Percentiles rank a stretch among this genome's conserved stretches.
phyloP scores from a whole-genome alignment of 2,888 invertebrate genomes.

The Asteroscopus sphinx region DNA sequence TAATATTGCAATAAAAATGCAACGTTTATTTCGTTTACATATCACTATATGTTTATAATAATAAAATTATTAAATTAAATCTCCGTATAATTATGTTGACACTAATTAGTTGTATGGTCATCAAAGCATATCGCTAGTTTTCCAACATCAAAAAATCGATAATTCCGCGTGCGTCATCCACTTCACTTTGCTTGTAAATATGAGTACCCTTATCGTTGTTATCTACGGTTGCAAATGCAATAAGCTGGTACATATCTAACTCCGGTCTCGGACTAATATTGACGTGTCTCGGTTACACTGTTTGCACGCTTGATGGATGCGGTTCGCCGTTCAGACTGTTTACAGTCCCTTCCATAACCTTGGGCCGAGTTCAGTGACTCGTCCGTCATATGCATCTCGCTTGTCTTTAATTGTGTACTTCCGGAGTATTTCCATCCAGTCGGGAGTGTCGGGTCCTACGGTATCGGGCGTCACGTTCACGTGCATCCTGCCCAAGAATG shows the following conservation, averaged over 20 bases:
- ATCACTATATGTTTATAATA: neutral
- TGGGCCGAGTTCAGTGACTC: slow-evolving; percentile 82
- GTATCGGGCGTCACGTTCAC: slow-evolving; percentile 74
- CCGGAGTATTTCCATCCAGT: slow-evolving; percentile 80
- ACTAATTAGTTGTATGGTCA: slow-evolving; percentile 2
- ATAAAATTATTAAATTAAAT: slow-evolving; percentile 10
- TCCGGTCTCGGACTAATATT: slow-evolving; percentile 68
- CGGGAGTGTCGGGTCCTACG: slow-evolving; percentile 77
- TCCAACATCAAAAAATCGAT: slow-evolving; percentile 33
- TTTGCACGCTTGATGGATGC: slow-evolving; percentile 82
- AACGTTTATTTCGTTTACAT: slow-evolving; percentile 19
- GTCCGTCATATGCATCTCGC: slow-evolving; percentile 68
- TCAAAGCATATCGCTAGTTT: slow-evolving; percentile 3
- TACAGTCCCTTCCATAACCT: slow-evolving; percentile 81
- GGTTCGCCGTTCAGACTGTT: slow-evolving; percentile 72
- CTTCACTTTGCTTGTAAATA: slow-evolving; percentile 39
- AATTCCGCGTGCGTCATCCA: slow-evolving; percentile 49
- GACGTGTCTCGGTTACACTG: slow-evolving; percentile 77
- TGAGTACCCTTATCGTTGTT: slow-evolving; percentile 60
- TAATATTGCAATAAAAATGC: slow-evolving; percentile 33
- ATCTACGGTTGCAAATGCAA: slow-evolving; percentile 67
- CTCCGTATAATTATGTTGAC: slow-evolving; percentile 12
- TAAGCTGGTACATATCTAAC: slow-evolving; percentile 46
- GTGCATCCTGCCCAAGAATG: slow-evolving; percentile 70
- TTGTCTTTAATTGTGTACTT: slow-evolving; percentile 78